Percentiles rank a stretch among this genome's conserved stretches.
Conservation (phyloP, 2,113 vertebrate genomes). For the Clarias batrachus region DNA sequence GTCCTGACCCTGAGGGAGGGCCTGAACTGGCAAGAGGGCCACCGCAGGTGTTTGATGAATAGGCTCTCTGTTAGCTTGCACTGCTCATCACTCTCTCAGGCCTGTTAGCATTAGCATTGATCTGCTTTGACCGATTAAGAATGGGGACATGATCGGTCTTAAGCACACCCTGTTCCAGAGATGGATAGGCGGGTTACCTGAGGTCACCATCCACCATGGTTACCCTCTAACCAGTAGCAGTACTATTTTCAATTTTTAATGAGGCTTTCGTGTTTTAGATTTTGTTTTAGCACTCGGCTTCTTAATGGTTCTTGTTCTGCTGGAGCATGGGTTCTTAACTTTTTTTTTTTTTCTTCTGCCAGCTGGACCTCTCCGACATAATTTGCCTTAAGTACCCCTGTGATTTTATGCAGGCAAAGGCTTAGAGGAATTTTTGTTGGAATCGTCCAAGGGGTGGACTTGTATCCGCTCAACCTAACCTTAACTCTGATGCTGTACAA, state of each 20-base stretch:
- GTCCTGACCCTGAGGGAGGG: constrained; percentile 38
- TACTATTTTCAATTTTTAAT: constrained; percentile 8
- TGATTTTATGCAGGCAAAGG: not conserved
- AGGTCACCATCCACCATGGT: constrained; percentile 29
- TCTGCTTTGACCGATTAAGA: constrained; percentile 50
- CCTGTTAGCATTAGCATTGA: constrained; percentile 52
- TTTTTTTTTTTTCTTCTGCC: not conserved
- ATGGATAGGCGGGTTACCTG: constrained; percentile 38
- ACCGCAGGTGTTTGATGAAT: constrained; percentile 57
- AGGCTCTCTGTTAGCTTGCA: constrained; percentile 43
- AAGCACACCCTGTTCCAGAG: constrained; percentile 39
- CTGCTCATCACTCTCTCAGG: constrained; percentile 44
- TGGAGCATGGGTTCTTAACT: not conserved
- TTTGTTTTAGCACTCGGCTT: not conserved
- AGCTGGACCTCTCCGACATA: not conserved
- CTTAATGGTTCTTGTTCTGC: not conserved
- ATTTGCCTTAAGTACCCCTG: not conserved
- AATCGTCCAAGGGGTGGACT: not conserved
- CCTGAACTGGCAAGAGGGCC: constrained; percentile 44
- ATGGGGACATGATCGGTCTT: constrained; percentile 27
- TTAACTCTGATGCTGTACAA: not conserved
- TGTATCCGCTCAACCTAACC: not conserved
- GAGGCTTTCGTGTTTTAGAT: not conserved
- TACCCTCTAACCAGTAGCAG: not conserved
- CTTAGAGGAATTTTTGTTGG: not conserved